Evolutionary conservation across 92 coral and sea anemone genomes (phyloP).

Genomic region (Epizoanthus scotinus): DNA sequence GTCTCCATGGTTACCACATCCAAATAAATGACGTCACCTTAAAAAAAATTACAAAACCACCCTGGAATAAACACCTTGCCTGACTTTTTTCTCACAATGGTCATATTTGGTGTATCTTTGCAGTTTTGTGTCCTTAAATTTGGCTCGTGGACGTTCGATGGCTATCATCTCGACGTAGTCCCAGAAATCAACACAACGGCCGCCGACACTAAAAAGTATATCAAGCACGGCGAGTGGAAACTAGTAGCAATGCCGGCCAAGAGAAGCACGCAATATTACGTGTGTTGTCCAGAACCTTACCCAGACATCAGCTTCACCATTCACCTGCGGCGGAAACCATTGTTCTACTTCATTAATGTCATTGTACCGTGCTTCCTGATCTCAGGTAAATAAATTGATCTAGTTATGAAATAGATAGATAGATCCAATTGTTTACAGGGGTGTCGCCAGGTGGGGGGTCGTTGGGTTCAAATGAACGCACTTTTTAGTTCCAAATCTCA

Average conservation of each 20-base stretch:
- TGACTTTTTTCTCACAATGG: too few species aligned
- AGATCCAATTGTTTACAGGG: too few species aligned
- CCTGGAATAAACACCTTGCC: too few species aligned
- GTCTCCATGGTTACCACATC: too few species aligned
- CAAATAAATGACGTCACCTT: too few species aligned
- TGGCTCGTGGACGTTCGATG: slow-evolving; percentile 92
- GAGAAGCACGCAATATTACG: slow-evolving; percentile 60
- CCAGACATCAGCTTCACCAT: slow-evolving; percentile 86
- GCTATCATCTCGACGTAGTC: slow-evolving; percentile 70
- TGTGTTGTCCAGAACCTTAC: slow-evolving; percentile 80
- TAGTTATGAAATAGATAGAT: not conserved
- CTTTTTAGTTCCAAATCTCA: too few species aligned
- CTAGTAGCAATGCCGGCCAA: slow-evolving; percentile 64
- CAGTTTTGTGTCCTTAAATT: slow-evolving; percentile 71
- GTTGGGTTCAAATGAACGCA: too few species aligned
- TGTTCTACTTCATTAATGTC: slow-evolving; percentile 81
- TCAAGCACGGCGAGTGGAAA: slow-evolving; percentile 82
- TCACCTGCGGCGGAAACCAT: slow-evolving; percentile 64
- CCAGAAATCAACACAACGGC: slow-evolving; percentile 43
- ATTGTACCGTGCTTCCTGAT: slow-evolving; percentile 84
- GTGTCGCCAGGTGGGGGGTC: too few species aligned
- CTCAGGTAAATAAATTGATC: slow-evolving; percentile 55
- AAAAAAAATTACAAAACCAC: too few species aligned
- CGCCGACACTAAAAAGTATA: slow-evolving; percentile 77
- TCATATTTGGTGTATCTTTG: too few species aligned